Evolutionary conservation across 2,113 vertebrate species (phyloP).

Genomic region (Phylloscopus trochilus): DNA sequence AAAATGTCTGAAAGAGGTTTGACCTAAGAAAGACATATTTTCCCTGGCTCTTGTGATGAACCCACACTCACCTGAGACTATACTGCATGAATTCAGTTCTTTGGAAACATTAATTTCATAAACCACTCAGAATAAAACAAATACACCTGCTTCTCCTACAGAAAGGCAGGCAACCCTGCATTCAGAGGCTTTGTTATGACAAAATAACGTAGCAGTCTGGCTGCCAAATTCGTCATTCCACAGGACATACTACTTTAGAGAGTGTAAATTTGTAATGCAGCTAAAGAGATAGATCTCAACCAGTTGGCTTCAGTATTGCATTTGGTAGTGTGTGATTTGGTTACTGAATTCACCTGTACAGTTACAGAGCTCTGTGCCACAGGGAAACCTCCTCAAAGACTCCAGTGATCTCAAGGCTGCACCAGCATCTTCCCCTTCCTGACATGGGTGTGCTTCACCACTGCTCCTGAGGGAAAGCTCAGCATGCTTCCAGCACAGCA

Average conservation of each 20-base stretch:
- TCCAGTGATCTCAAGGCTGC: neutral
- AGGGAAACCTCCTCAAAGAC: neutral
- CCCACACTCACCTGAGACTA: neutral
- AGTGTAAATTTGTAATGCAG: neutral
- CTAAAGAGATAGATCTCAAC: neutral
- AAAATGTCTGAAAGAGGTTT: neutral
- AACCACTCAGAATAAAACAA: neutral
- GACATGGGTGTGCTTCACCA: accelerated
- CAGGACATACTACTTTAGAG: neutral
- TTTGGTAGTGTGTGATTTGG: neutral
- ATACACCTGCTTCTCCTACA: neutral
- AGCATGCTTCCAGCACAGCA: neutral
- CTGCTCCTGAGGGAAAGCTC: neutral
- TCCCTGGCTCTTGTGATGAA: neutral
- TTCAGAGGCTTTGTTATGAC: neutral
- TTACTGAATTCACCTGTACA: neutral
- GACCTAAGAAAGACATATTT: neutral
- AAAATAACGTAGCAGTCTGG: neutral
- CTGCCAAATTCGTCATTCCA: neutral
- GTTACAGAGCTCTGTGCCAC: neutral
- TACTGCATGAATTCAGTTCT: neutral
- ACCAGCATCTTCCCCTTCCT: neutral
- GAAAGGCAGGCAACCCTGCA: neutral
- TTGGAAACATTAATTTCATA: neutral
- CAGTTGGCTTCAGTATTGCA: neutral